Conservation (phyloP, 2,113 vertebrate species). For the Chrysochloris asiatica region DNA sequence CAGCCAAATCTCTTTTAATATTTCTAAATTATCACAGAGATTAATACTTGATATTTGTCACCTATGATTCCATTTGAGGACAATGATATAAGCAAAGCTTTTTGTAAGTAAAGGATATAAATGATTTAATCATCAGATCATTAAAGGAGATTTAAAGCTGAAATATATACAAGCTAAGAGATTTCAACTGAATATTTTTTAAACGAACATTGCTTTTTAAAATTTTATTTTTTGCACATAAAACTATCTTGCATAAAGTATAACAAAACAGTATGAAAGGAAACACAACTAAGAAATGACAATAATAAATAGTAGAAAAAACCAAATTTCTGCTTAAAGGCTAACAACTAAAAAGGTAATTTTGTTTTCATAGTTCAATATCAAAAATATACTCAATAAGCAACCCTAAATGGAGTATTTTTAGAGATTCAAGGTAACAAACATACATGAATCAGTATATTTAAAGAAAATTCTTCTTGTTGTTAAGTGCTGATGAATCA, state of each 20-base stretch:
- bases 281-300: constrained; percentile 15
- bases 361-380: constrained; percentile 21
- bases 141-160: constrained; percentile 47
- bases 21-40: background rate
- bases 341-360: constrained; percentile 49
- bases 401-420: constrained; percentile 14
- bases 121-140: background rate
- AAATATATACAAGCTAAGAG: background rate
- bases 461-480: no score
- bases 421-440: constrained; percentile 1
- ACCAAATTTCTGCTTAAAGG: constrained; percentile 38
- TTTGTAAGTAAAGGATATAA: background rate
- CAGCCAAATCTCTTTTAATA: background rate
- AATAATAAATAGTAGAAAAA: constrained; percentile 11
- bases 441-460: background rate
- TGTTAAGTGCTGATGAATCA: no score
- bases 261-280: constrained; percentile 24
- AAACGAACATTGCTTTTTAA: background rate
- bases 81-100: background rate
- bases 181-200: constrained; percentile 40
- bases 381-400: constrained; percentile 3
- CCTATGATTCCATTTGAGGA: background rate
- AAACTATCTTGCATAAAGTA: constrained; percentile 1
- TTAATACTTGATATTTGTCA: background rate
- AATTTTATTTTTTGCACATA: background rate